These are phyloP conservation scores for Thereva unica DNA, from an alignment of 2,888 invertebrate genomes.

Conservation along the genomic window DNA sequence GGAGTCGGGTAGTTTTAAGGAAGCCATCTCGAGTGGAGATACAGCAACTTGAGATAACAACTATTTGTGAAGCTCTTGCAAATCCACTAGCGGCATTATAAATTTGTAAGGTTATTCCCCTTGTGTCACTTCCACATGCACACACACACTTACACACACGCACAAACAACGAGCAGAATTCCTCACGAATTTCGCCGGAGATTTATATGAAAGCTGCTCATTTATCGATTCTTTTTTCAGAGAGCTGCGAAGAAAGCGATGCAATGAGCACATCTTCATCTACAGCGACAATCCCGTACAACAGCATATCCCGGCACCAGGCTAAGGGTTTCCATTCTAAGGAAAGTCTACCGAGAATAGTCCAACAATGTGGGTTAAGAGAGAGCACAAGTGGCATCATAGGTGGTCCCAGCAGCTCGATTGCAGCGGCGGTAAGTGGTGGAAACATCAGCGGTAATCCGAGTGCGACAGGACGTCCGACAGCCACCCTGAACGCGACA, in stretches of 20 bases:
- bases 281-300: constrained; percentile 48
- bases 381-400: constrained; percentile 39
- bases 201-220: constrained; percentile 27
- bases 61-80: too few species aligned
- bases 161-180: background rate
- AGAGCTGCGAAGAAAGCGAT: constrained; percentile 54
- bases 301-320: constrained; percentile 42
- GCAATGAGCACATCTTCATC: constrained; percentile 50
- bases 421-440: constrained; percentile 16
- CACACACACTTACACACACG: background rate
- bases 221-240: constrained; percentile 43
- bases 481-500: constrained; percentile 32
- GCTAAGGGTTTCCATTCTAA: constrained; percentile 48
- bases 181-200: background rate
- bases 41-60: too few species aligned
- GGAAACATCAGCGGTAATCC: constrained; percentile 25
- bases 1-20: too few species aligned
- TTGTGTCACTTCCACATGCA: background rate
- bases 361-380: constrained; percentile 50
- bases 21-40: too few species aligned
- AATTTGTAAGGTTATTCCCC: too few species aligned
- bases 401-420: constrained; percentile 36
- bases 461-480: constrained; percentile 17
- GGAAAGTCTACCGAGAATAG: constrained; percentile 49
- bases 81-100: too few species aligned